Percentiles rank a stretch among this genome's conserved stretches.
These are phyloP conservation scores for Apostichopus leukothele DNA, from an alignment of 53 echinoderm and acorn worm genomes.

Conservation along the genomic window DNA sequence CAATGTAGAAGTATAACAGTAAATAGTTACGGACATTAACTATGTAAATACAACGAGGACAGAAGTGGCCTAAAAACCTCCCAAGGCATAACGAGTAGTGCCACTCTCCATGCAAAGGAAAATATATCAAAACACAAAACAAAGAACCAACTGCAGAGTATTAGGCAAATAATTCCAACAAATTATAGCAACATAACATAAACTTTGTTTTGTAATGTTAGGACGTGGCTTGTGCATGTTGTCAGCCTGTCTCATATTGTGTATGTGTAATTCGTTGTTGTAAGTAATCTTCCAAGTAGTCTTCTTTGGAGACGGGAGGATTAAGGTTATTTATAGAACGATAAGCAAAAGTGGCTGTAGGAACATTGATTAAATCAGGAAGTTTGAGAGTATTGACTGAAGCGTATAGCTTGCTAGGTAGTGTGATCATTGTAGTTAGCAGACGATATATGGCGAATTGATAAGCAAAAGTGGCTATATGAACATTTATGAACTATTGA, in stretches of 20 bases:
- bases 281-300: background rate
- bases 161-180: background rate
- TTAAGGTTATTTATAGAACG: background rate
- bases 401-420: background rate
- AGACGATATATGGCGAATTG: background rate
- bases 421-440: background rate
- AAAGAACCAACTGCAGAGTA: too few species aligned
- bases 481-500: too few species aligned
- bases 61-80: too few species aligned
- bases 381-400: background rate
- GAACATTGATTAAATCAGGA: constrained; percentile 18
- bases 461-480: too few species aligned
- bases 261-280: background rate
- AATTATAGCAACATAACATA: background rate
- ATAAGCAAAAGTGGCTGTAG: background rate
- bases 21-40: too few species aligned
- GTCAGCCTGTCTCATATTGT: background rate
- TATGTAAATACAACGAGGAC: too few species aligned
- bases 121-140: too few species aligned
- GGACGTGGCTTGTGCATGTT: background rate
- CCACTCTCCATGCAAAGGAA: too few species aligned
- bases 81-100: too few species aligned
- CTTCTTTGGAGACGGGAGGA: background rate
- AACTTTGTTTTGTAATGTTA: background rate
- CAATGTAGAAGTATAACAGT: too few species aligned